A percentile compares a stretch with the other conserved stretches of the same genome.
These are phyloP conservation scores for Cavia aperea DNA, from an alignment of 2,113 vertebrate genomes.

Conservation along the genomic window DNA sequence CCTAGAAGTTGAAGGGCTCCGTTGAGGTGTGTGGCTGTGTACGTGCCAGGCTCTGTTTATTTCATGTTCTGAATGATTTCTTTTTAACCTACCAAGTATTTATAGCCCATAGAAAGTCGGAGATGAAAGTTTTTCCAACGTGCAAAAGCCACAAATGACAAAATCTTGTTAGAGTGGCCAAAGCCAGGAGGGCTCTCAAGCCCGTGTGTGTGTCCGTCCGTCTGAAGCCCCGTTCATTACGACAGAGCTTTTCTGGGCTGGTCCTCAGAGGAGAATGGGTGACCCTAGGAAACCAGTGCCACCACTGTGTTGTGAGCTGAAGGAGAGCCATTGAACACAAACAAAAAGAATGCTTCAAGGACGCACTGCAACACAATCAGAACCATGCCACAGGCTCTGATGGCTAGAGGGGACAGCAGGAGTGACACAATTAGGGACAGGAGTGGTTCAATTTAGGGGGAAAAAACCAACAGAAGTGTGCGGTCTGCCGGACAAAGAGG, in stretches of 20 bases:
- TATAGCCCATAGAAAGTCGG: conserved; percentile 70
- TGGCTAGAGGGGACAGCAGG: conserved; percentile 72
- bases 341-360: conserved; percentile 74
- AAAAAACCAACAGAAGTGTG: conserved; percentile 69
- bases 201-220: conserved; percentile 26
- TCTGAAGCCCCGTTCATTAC: conserved; percentile 73
- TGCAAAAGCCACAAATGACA: conserved; percentile 72
- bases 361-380: conserved; percentile 69
- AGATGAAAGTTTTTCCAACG: conserved; percentile 70
- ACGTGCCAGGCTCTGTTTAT: conserved; percentile 67
- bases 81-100: conserved; percentile 74
- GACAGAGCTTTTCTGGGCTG: conserved; percentile 70
- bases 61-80: conserved; percentile 72
- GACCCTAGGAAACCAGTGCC: conserved; percentile 58
- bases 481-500: conserved; percentile 68
- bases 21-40: conserved; percentile 65
- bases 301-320: conserved; percentile 73
- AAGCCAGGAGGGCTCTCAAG: conserved; percentile 69
- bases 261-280: conserved; percentile 71
- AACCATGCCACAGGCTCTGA: conserved; percentile 70
- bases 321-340: conserved; percentile 73
- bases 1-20: conserved; percentile 67
- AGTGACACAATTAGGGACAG: conserved; percentile 73
- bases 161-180: conserved; percentile 72
- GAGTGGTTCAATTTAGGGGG: conserved; percentile 72